Evolutionary conservation across 2,888 invertebrate genomes (phyloP).

Genomic region (Acleris holmiana): DNA sequence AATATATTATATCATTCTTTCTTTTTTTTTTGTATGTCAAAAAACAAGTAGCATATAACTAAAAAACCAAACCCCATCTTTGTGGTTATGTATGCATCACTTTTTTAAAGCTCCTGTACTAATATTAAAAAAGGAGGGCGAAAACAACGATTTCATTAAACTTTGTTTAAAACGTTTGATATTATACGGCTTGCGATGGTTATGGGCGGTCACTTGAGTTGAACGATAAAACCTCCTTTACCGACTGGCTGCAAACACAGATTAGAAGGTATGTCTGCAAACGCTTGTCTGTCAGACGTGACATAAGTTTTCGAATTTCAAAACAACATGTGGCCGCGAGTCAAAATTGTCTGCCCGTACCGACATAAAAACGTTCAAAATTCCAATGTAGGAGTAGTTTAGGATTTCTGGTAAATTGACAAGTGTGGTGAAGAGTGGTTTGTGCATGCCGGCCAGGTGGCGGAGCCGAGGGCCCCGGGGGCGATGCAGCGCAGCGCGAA

Average conservation of each 20-base stretch:
- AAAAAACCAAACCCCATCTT: too few species aligned
- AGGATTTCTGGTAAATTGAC: constrained; percentile 1
- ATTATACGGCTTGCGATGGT: too few species aligned
- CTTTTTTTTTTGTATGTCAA: too few species aligned
- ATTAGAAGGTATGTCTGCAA: too few species aligned
- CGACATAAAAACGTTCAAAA: neutral
- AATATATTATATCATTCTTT: too few species aligned
- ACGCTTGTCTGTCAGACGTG: neutral
- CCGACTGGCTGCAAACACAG: neutral
- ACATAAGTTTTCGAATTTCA: neutral
- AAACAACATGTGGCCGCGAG: neutral
- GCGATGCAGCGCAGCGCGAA: constrained; percentile 57
- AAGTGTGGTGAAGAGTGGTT: constrained; percentile 12
- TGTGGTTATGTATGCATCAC: too few species aligned
- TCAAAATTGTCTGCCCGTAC: neutral
- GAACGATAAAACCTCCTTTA: neutral
- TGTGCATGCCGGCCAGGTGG: constrained; percentile 48
- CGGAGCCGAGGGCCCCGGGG: constrained; percentile 56
- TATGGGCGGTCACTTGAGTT: too few species aligned
- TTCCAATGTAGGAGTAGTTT: neutral
- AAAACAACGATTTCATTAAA: too few species aligned
- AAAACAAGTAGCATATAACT: too few species aligned
- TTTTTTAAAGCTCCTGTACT: too few species aligned
- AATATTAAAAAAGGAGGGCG: too few species aligned
- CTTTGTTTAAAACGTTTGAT: too few species aligned